These are phyloP conservation scores for Paracentrotus lividus DNA, from an alignment of 53 echinoderm and acorn worm species.

Conservation along the genomic window DNA sequence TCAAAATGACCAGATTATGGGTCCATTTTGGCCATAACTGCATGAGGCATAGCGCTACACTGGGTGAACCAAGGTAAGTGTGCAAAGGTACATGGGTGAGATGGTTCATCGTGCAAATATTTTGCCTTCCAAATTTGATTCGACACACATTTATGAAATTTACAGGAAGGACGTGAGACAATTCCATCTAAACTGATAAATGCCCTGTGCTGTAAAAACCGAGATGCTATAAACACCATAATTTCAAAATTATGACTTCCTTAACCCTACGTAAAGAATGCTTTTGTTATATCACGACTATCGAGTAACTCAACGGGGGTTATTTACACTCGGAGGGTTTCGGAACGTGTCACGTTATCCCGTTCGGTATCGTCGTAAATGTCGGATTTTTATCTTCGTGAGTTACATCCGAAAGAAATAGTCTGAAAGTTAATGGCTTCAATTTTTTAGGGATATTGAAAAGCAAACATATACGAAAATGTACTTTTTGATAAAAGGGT, in stretches of 20 bases:
- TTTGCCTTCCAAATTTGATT: neutral
- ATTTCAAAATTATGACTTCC: slow-evolving; percentile 34
- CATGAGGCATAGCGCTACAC: too few relatives aligned
- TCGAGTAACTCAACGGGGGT: slow-evolving; percentile 17
- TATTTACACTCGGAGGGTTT: slow-evolving; percentile 28
- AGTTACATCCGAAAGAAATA: slow-evolving; percentile 8
- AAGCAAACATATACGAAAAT: neutral
- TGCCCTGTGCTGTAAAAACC: neutral
- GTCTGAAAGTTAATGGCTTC: neutral
- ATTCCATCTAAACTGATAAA: neutral
- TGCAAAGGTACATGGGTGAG: too few relatives aligned
- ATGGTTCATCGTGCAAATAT: slow-evolving; percentile 29
- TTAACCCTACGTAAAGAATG: slow-evolving; percentile 9
- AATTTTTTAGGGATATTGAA: slow-evolving; percentile 5
- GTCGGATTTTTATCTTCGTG: slow-evolving; percentile 41
- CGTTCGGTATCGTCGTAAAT: slow-evolving; percentile 20
- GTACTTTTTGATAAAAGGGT: too few relatives aligned
- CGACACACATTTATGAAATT: slow-evolving; percentile 34
- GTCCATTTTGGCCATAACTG: too few relatives aligned
- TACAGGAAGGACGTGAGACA: slow-evolving; percentile 24
- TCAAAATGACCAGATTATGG: too few relatives aligned
- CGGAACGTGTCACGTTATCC: slow-evolving; percentile 43
- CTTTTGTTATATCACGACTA: slow-evolving; percentile 47
- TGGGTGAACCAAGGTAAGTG: too few relatives aligned
- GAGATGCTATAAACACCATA: slow-evolving; percentile 32